Conservation (phyloP, 2,888 invertebrate genomes). For the Drosophila suboccidentalis region DNA sequence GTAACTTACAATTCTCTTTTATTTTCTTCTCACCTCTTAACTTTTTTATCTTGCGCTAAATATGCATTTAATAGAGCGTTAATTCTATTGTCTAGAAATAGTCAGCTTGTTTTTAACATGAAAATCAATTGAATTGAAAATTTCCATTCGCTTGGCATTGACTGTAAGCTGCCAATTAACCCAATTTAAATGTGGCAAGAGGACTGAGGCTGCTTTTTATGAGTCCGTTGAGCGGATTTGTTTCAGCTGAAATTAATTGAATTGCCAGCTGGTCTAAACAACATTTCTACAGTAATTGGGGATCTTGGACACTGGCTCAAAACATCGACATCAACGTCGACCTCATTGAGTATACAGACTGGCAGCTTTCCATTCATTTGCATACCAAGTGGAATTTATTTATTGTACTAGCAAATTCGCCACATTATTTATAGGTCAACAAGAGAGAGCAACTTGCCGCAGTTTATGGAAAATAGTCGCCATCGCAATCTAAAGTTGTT, state of each 20-base stretch:
- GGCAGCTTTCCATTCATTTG: slow-evolving; percentile 57
- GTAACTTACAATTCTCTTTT: not conserved
- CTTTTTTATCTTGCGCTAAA: not conserved
- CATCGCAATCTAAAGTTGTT: slow-evolving; percentile 6
- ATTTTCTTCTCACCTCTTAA: not conserved
- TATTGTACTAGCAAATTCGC: slow-evolving; percentile 66
- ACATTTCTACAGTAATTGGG: slow-evolving; percentile 45
- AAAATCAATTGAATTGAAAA: slow-evolving; percentile 13
- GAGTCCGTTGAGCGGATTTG: slow-evolving; percentile 36
- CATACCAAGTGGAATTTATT: slow-evolving; percentile 73
- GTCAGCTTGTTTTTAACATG: not conserved
- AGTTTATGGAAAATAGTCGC: slow-evolving; percentile 62
- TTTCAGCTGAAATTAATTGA: slow-evolving; percentile 41
- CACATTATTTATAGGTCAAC: slow-evolving; percentile 76
- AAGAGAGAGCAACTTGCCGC: slow-evolving; percentile 26
- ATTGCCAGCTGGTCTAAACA: slow-evolving; percentile 26
- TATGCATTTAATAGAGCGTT: not conserved
- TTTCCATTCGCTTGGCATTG: slow-evolving; percentile 14
- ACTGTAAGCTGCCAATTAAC: slow-evolving; percentile 43
- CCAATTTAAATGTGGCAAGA: slow-evolving; percentile 37
- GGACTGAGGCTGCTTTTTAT: slow-evolving; percentile 10
- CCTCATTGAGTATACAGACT: slow-evolving; percentile 50
- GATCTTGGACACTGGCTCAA: slow-evolving; percentile 30
- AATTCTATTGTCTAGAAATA: not conserved
- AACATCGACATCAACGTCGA: slow-evolving; percentile 12